Conservation (phyloP, 2,113 vertebrate species). For the Nipponia nippon region DNA sequence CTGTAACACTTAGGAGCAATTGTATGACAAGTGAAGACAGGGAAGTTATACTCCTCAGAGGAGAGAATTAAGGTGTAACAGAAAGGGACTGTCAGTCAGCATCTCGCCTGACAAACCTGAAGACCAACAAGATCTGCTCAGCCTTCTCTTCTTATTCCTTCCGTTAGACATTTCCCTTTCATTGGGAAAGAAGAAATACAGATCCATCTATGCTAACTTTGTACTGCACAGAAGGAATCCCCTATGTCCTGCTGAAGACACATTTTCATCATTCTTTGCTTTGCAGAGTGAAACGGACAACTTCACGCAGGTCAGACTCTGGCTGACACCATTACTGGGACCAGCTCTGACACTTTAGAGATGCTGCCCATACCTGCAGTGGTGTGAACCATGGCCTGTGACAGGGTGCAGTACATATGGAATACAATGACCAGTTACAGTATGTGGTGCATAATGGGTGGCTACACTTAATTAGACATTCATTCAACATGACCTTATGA, state of each 20-base stretch:
- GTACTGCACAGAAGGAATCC: background rate
- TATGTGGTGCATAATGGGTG: background rate
- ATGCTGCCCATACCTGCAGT: background rate
- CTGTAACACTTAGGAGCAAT: background rate
- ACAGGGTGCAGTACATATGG: rapidly evolving
- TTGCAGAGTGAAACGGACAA: background rate
- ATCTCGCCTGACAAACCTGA: background rate
- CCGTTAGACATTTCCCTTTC: background rate
- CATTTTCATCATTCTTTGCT: background rate
- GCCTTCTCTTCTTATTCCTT: background rate
- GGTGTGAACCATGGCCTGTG: background rate
- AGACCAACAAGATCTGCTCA: background rate
- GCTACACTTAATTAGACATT: background rate
- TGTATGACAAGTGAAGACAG: background rate
- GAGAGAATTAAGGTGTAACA: background rate
- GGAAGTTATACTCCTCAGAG: background rate
- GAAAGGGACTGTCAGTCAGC: background rate
- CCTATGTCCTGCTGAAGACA: background rate
- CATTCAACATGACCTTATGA: background rate
- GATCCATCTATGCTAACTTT: background rate
- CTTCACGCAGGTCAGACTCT: background rate
- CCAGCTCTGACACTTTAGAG: background rate
- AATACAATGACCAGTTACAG: background rate
- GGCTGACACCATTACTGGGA: background rate
- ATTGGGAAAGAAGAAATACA: background rate